phyloP scores from a whole-genome alignment of 2,797 vertebrate species.

The Vultur gryphus region DNA sequence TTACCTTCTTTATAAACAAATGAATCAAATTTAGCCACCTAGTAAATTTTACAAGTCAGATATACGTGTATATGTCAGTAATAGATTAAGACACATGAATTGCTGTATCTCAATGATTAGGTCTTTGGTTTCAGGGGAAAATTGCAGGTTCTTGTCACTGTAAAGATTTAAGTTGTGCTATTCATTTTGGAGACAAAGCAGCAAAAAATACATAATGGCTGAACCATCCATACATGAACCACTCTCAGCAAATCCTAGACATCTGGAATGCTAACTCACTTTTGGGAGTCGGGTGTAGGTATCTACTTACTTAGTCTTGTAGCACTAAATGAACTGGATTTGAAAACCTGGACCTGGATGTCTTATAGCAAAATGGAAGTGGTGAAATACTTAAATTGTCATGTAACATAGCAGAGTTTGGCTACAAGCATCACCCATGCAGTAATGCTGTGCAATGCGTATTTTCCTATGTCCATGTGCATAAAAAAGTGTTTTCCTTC shows the following conservation, averaged over 20 bases:
- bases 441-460: rapidly evolving
- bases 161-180: not conserved
- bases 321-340: not conserved
- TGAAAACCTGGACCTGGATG: not conserved
- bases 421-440: not conserved
- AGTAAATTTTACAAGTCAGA: not conserved
- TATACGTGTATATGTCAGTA: not conserved
- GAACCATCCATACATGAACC: not conserved
- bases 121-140: not conserved
- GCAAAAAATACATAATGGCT: not conserved
- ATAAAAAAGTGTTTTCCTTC: rapidly evolving
- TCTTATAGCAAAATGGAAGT: not conserved
- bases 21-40: not conserved
- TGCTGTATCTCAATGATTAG: not conserved
- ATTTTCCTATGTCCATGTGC: rapidly evolving
- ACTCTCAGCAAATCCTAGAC: not conserved
- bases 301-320: not conserved
- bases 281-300: not conserved
- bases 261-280: not conserved
- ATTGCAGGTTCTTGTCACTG: not conserved
- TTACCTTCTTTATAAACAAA: not conserved
- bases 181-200: not conserved
- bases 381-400: not conserved
- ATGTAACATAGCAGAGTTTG: not conserved
- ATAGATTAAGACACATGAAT: not conserved